phyloP scores from a whole-genome alignment of 2,888 invertebrate species.

The Drosophila kuntzei region DNA sequence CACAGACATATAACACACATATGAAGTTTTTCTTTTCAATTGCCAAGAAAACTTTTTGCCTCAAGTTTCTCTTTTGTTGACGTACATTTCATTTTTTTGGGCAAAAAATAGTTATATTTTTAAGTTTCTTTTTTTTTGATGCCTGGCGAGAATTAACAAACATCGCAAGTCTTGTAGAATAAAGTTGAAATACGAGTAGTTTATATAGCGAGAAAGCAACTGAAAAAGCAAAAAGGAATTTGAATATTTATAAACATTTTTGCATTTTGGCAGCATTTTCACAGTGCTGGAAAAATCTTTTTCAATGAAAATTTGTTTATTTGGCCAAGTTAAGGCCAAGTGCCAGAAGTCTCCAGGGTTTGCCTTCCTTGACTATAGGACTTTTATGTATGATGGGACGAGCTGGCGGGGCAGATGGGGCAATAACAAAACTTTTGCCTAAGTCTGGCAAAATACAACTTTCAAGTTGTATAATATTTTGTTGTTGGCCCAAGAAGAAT shows the following conservation, averaged over 20 bases:
- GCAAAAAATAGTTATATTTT: constrained; percentile 34
- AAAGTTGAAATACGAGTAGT: constrained; percentile 60
- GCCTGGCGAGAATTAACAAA: constrained; percentile 71
- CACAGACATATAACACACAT: constrained; percentile 16
- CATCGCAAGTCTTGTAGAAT: constrained; percentile 63
- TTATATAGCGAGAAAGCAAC: constrained; percentile 37
- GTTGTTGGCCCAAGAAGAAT: constrained; percentile 43
- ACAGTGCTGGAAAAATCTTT: constrained; percentile 38
- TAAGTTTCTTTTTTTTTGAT: constrained; percentile 9
- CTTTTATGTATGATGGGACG: not conserved
- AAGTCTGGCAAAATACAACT: constrained; percentile 75
- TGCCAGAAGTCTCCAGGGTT: constrained; percentile 54
- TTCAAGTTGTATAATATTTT: constrained; percentile 65
- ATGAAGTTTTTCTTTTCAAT: constrained; percentile 63
- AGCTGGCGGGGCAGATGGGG: constrained; percentile 14
- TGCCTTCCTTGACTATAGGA: constrained; percentile 9
- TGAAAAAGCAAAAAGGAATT: constrained; percentile 58
- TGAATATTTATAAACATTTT: constrained; percentile 80
- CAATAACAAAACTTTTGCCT: constrained; percentile 69
- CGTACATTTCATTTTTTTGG: constrained; percentile 33
- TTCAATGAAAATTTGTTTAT: constrained; percentile 80
- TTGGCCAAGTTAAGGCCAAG: constrained; percentile 64
- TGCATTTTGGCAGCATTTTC: constrained; percentile 69
- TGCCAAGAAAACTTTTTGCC: constrained; percentile 73
- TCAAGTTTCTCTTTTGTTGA: constrained; percentile 65